Conservation (phyloP, 2,888 invertebrate genomes). For the Sphaeridia pumilis region DNA sequence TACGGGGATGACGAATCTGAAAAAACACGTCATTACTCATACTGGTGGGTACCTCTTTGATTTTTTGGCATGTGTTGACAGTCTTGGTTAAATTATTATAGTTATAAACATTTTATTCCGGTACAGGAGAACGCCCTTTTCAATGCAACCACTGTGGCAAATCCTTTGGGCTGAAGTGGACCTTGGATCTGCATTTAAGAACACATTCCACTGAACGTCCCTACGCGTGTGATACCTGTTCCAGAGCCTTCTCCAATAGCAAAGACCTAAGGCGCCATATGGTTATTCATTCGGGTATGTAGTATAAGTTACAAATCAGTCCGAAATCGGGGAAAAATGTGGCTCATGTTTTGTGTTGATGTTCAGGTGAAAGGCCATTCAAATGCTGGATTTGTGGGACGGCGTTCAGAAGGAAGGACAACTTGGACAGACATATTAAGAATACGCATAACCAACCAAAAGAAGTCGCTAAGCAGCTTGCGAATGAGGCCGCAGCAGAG, state of each 20-base stretch:
- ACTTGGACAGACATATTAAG: constrained; percentile 24
- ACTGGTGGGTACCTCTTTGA: no score
- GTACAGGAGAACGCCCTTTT: constrained; percentile 45
- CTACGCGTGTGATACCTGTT: constrained; percentile 53
- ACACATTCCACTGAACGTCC: constrained; percentile 47
- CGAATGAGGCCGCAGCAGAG: constrained; percentile 28
- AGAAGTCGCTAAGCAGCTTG: constrained; percentile 27
- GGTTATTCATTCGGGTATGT: constrained; percentile 55
- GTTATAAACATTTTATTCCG: no score
- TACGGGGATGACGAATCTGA: constrained; percentile 53
- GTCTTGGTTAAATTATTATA: no score
- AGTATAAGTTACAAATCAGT: no score
- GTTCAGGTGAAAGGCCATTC: constrained; percentile 4
- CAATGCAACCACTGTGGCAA: constrained; percentile 51
- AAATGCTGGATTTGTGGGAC: constrained; percentile 7
- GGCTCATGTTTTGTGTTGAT: no score
- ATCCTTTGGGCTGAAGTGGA: constrained; percentile 49
- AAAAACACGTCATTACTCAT: constrained; percentile 53
- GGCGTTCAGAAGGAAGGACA: constrained; percentile 3
- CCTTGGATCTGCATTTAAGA: constrained; percentile 47
- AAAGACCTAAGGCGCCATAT: constrained; percentile 59
- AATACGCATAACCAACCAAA: constrained; percentile 31
- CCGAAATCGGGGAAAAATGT: no score
- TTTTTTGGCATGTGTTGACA: no score
- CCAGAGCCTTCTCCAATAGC: constrained; percentile 53